Evolutionary conservation across 1,140 invertebrate genomes (phyloP).

Genomic region (Centruroides vittatus): DNA sequence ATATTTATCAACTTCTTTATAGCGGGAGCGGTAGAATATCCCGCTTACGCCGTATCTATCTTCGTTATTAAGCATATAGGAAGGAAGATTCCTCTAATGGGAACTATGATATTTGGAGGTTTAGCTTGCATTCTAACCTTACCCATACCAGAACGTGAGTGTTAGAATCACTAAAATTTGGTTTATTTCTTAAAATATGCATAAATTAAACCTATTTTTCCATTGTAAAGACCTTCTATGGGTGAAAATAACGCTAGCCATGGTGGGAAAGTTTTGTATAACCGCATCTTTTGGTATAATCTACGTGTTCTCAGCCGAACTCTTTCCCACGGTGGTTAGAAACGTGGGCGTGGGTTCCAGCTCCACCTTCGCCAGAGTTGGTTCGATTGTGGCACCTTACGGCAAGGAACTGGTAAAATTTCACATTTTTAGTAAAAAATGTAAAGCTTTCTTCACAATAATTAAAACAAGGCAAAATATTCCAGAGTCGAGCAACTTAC

Average conservation of each 20-base stretch:
- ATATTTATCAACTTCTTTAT: slow-evolving; percentile 60
- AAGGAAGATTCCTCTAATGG: slow-evolving; percentile 12
- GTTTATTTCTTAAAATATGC: no score
- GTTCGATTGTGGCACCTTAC: slow-evolving; percentile 56
- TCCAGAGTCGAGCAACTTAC: not conserved
- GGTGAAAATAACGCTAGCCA: slow-evolving; percentile 35
- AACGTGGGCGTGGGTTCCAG: slow-evolving; percentile 65
- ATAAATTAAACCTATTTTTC: not conserved
- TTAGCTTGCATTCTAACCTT: slow-evolving; percentile 31
- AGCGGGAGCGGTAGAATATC: slow-evolving; percentile 57
- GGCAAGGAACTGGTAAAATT: slow-evolving; percentile 13
- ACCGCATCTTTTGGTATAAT: slow-evolving; percentile 73
- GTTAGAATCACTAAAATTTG: not conserved
- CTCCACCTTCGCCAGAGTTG: slow-evolving; percentile 58
- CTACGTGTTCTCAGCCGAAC: slow-evolving; percentile 79
- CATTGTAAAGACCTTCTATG: slow-evolving; percentile 26
- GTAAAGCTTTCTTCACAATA: no score
- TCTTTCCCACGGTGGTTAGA: slow-evolving; percentile 71
- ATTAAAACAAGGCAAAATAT: not conserved
- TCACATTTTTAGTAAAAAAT: no score
- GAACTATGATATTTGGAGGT: slow-evolving; percentile 19
- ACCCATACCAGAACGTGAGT: slow-evolving; percentile 14
- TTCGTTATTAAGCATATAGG: slow-evolving; percentile 37
- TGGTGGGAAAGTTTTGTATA: slow-evolving; percentile 67
- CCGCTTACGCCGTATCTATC: slow-evolving; percentile 51